Evolutionary conservation across 1,140 invertebrate species (phyloP), one percentile per base, ranked within the genome.

Genomic region (Venturia canescens): DNA sequence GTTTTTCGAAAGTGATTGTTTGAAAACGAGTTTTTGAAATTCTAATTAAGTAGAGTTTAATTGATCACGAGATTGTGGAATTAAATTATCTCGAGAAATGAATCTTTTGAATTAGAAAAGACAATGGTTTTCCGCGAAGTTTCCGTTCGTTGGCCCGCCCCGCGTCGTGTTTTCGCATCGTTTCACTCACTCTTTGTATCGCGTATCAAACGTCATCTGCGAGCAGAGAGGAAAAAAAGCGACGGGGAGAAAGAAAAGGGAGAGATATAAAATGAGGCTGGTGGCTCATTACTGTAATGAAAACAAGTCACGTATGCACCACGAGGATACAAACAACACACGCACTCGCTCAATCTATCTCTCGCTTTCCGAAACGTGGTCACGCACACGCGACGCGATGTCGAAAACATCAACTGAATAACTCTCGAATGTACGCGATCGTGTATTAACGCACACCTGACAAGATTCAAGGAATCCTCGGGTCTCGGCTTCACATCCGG

Each of bases 291-390:
- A 74, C 44, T 48, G 71, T 53, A 53, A 74, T 74, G 71, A 53
- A 74, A 74, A 74, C 71, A 74, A 74, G 48, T 74, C 71, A 74
- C 71, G 71, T 74, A 74, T 21, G n/a, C n/a, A 74, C 23, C 29
- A 71, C 34, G 69, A 71, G 69, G 38, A 16, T 31, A 34, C 21
- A 71, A n/a, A 63, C 21, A 63, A 63, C 60, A 63, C 60, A 26
- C 21, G 11, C n/a, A 11, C 60, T 63, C 60, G 26, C 60, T 63
- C 53, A 11, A 18, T 31, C 34, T 71, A 18, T 31, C 34, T 71
- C 21, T 71, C 38, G 34, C 69, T 71, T 23, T 71, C 21, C 69
- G 34, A 21, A 63, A 23, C 23, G 69, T 34, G 15, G 34, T 71
- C 69, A 71, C 34, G 69, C 69, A 71, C 69, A 71, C 67, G 67